Evolutionary conservation across 2,797 vertebrate species (phyloP), one percentile per base, ranked within the genome.

Genomic region (Sternotherus odoratus): DNA sequence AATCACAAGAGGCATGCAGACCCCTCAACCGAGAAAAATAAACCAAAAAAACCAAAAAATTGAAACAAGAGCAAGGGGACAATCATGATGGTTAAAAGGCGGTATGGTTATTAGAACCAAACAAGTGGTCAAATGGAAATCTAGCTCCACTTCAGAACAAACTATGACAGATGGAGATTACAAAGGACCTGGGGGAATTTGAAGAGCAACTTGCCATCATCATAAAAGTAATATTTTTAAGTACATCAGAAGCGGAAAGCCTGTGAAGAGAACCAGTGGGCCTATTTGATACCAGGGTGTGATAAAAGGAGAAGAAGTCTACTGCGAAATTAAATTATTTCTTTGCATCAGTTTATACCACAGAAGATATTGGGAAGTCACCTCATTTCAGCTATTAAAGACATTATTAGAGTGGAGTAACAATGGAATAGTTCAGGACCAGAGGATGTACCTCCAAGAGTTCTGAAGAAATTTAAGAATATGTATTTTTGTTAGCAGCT

Each of bases 321-420:
- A 79, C 79, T 48, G 19, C 2, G 0, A 3, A 46, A 63, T 60
- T 28, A 48, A 9, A 36, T 0, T 4, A 33, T 17, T 24, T 8
- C 81, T 50, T 6, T 23, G 77, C 6, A 0, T 51, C 0, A 56
- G 9, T 4, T 69, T 23, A 4, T n/a, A 13, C 23, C 5, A 6
- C 1, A 0, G 15, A 60, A 26, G 1, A 0, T 82, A 49, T 56
- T 50, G 1, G 0, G 43, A 50, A 60, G 83, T 56, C 23, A 75
- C 19, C 33, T 69, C 63, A 6, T 11, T 69, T 21, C 63, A 69
- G 63, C n/a, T 36, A 69, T 19, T 69, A 21, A 69, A 69, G 63
- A 39, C 10, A 36, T 19, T 69, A 19, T 21, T 8, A 69, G 33
- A 63, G 8, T 63, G 60, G 23, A 19, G 9, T 12, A 10, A 36